Conservation (phyloP, 2,888 invertebrate genomes). For the Troides helena region DNA sequence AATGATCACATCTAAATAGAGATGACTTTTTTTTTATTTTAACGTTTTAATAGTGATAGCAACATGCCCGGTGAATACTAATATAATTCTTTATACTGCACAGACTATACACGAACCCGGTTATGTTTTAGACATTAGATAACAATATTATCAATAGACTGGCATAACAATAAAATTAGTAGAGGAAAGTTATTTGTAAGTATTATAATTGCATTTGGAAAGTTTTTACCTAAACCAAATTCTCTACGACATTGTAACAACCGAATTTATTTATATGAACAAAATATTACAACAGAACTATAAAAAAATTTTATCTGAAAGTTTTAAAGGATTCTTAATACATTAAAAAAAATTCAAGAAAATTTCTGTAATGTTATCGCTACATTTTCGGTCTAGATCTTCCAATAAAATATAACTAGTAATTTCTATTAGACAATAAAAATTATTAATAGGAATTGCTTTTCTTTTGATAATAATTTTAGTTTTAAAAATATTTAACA, state of each 20-base stretch:
- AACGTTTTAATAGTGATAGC: neutral
- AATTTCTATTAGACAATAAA: neutral
- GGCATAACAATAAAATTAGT: conserved; percentile 63
- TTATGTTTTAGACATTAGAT: conserved; percentile 32
- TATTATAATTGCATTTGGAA: neutral
- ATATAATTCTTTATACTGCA: neutral
- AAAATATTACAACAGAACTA: no score
- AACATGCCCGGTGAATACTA: neutral
- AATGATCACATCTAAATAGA: no score
- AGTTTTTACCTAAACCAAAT: neutral
- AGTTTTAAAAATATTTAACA: no score
- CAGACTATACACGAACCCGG: conserved; percentile 34
- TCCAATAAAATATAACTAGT: neutral
- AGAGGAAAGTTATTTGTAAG: conserved; percentile 35
- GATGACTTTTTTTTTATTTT: no score
- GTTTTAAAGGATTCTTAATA: no score
- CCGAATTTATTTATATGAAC: neutral
- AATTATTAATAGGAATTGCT: no score
- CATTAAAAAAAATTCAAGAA: no score
- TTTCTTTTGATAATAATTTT: no score
- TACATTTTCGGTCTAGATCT: neutral
- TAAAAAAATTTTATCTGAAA: no score
- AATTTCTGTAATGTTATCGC: no score
- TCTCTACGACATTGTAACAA: neutral
- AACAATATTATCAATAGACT: conserved; percentile 44